Conservation (phyloP, 2,888 invertebrate species). For the Apoda limacodes region DNA sequence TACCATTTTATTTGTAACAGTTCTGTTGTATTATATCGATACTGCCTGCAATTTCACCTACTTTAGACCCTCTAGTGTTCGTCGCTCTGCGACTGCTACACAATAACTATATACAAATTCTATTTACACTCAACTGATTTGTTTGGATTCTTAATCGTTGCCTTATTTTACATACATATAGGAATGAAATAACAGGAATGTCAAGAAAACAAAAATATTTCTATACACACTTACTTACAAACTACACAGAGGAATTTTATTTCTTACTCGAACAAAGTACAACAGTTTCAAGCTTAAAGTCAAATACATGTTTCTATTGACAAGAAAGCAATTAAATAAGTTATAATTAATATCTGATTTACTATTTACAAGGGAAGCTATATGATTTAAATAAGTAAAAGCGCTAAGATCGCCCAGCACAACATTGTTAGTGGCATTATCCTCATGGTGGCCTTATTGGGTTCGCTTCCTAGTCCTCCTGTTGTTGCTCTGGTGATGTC, state of each 20-base stretch:
- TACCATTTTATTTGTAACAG: too few species aligned
- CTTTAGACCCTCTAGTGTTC: too few species aligned
- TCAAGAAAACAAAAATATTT: conserved; percentile 40
- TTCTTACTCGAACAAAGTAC: conserved; percentile 30
- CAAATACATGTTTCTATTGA: conserved; percentile 34
- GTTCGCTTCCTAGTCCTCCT: conserved; percentile 48
- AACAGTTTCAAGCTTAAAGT: conserved; percentile 50
- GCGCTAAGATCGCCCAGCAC: conserved; percentile 39
- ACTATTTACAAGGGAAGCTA: conserved; percentile 46
- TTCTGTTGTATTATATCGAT: too few species aligned
- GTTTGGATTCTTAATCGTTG: conserved; percentile 44
- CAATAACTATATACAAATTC: conserved; percentile 59
- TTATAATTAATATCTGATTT: conserved; percentile 35
- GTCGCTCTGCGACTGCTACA: conserved; percentile 59
- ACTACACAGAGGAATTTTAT: conserved; percentile 23
- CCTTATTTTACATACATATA: conserved; percentile 29
- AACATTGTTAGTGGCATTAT: conserved; percentile 31
- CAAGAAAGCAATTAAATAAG: conserved; percentile 44
- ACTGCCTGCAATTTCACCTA: too few species aligned
- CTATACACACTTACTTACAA: conserved; percentile 38
- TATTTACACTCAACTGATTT: conserved; percentile 61
- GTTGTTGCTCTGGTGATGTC: conserved; percentile 44
- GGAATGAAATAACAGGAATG: conserved; percentile 65
- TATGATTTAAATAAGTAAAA: conserved; percentile 38
- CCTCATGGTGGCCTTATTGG: conserved; percentile 30